Conservation (phyloP, 2,888 invertebrate species). For the Erebia ligea region DNA sequence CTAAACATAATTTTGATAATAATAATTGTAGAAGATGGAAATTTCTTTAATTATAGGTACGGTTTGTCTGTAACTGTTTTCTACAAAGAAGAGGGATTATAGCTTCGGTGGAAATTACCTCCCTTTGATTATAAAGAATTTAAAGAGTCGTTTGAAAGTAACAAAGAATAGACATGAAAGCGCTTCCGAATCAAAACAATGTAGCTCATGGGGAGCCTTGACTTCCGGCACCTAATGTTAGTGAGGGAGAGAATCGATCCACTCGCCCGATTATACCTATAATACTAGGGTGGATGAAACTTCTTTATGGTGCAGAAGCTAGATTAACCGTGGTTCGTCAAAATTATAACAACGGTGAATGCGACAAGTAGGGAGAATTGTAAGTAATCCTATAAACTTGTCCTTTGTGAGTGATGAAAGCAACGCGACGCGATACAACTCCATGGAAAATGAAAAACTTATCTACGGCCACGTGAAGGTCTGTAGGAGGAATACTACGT, state of each 20-base stretch:
- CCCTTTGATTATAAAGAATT: conserved; percentile 35
- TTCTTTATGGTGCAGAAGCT: conserved; percentile 3
- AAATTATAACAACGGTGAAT: not conserved
- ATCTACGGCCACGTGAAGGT: no score
- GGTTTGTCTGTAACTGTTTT: not conserved
- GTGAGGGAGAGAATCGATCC: conserved; percentile 56
- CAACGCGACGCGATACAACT: no score
- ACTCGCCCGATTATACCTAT: conserved; percentile 32
- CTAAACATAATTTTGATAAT: not conserved
- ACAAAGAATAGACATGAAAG: conserved; percentile 44
- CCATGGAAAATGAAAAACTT: no score
- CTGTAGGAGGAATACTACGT: no score
- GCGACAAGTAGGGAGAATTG: not conserved
- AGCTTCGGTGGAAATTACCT: conserved; percentile 28
- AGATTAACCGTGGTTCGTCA: conserved; percentile 1
- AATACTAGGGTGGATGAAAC: conserved; percentile 23
- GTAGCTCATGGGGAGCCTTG: conserved; percentile 50
- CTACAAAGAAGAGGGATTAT: conserved; percentile 14
- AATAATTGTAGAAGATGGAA: not conserved
- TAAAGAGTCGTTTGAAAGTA: conserved; percentile 35
- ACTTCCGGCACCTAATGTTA: conserved; percentile 58
- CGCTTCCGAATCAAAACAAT: conserved; percentile 55
- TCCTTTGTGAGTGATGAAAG: no score
- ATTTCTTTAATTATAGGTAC: not conserved
- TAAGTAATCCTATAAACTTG: no score